Evolutionary conservation across 2,113 vertebrate species (phyloP), one percentile per base, ranked within the genome.

Genomic region (Charadrius vociferus): DNA sequence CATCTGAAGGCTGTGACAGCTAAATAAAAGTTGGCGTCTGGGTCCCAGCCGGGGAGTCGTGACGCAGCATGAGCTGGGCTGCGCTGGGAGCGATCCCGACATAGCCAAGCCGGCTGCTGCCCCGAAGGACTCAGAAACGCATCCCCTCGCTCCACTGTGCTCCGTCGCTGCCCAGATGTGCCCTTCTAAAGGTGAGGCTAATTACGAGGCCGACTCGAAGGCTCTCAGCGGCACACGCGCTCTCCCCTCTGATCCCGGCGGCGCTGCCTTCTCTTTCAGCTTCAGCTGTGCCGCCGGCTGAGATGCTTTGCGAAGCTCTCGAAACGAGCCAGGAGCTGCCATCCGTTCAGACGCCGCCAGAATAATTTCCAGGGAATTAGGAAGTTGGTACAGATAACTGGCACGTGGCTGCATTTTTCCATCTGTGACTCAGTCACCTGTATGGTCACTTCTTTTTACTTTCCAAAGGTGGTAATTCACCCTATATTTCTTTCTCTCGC

Each of bases 281-380:
- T 72, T 32, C 74, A 22, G 45, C 66, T 66, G 68, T 37, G 77
- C 84, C 1, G 1, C 67, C 1, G 0, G 50, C 87, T 47, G 59
- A 62, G 86, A 21, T 74, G 90, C 86, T 90, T 67, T 52, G 75
- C 22, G 3, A 20, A 81, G 50, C 82, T 81, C 87, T 80, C 41
- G 0, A 24, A n/a, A 62, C 12, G 6, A 95, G 66, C 78, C 90
- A 13, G 82, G 86, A 83, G 82, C 86, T 77, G 80, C 88, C 65
- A 41, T 80, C 92, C 29, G 0, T 62, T 61, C 77, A 15, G 50
- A 58, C 1, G 1, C 77, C 7, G 7, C 90, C 80, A 63, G 88
- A 59, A 43, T 71, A 41, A 91, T 95, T 92, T 84, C 80, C 77
- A 95, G 66, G 94, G 94, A 91, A 77, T 91, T 87, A 62, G 84